Evolutionary conservation across 2,888 invertebrate species (phyloP), one percentile per base, ranked within the genome.

Genomic region (Pristionchus entomophagus): DNA sequence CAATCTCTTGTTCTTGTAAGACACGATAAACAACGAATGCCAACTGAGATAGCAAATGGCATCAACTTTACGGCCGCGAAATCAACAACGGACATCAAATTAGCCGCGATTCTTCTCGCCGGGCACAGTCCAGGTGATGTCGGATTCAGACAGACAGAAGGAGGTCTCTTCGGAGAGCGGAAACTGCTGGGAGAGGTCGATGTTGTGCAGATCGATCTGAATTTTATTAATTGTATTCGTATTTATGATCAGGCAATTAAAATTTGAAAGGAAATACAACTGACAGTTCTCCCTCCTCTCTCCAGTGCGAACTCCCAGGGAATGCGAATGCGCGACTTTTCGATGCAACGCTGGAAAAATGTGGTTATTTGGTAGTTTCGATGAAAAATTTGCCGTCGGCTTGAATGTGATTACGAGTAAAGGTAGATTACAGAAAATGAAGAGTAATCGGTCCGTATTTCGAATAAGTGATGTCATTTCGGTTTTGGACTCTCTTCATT

Each of bases 271-370:
- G n/a, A n/a, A n/a, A n/a, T n/a, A n/a, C n/a, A n/a, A n/a, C n/a
- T n/a, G n/a, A 73, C 73, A n/a, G 38, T 45, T 73, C 38, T 62
- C 26, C 49, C 41, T 49, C 83, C 83, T 38, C 62, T 62, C 22
- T 62, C 62, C 6, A 84, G 26, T n/a, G 65, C 83, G 32, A 45
- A 84, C 49, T 84, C 83, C 45, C 45, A 62, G 5, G 83, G 83
- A 49, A 84, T 84, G 32, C 45, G 41, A 14, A 84, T 49, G 14
- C 83, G 83, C 0, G 83, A 84, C 65, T 84, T 84, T 41, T 82
- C 82, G 38, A 82, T 82, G 82, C 82, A 82, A 59, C 82, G 82
- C 82, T 82, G 82, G 22, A 82, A 82, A 14, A 22, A 56, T 17
- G 29, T 14, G 65, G 5, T 65, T 29, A 29, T 65, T 65, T 29